Conservation (phyloP, 1,140 invertebrate genomes). For the Chlorops oryzae region DNA sequence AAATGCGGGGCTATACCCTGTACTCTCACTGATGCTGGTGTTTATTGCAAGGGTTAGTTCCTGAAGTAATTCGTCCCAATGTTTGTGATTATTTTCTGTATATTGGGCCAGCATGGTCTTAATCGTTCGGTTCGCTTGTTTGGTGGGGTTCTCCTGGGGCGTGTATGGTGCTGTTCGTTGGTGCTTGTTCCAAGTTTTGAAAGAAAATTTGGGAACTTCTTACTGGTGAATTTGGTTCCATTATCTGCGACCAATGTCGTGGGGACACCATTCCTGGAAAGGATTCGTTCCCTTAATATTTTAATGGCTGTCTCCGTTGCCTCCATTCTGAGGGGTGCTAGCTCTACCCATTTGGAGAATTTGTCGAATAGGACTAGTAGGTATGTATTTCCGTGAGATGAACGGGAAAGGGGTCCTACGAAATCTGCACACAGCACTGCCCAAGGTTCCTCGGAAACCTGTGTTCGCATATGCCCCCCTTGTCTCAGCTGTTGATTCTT, state of each 20-base stretch:
- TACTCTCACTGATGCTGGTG: too few species aligned
- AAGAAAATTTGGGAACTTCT: neutral
- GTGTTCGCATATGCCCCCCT: neutral
- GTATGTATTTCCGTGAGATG: neutral
- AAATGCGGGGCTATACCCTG: too few species aligned
- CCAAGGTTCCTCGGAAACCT: neutral
- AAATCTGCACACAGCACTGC: constrained; percentile 1
- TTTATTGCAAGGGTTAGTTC: neutral
- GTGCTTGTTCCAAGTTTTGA: neutral
- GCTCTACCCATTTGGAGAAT: constrained; percentile 5
- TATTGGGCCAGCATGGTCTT: constrained; percentile 5
- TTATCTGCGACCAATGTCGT: constrained; percentile 1
- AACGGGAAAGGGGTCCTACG: neutral
- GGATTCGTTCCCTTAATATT: neutral
- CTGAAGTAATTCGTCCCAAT: neutral
- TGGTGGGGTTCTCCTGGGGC: constrained; percentile 3
- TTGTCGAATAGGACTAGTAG: neutral
- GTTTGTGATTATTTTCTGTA: neutral
- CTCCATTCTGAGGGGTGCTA: neutral
- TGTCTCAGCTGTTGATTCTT: neutral
- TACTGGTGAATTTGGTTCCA: neutral
- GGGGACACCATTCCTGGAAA: neutral
- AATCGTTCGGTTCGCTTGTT: neutral
- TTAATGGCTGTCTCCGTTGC: neutral
- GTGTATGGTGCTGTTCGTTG: neutral